Evolutionary conservation across 2,888 invertebrate species (phyloP).

Genomic region (Tortricodes alternella): DNA sequence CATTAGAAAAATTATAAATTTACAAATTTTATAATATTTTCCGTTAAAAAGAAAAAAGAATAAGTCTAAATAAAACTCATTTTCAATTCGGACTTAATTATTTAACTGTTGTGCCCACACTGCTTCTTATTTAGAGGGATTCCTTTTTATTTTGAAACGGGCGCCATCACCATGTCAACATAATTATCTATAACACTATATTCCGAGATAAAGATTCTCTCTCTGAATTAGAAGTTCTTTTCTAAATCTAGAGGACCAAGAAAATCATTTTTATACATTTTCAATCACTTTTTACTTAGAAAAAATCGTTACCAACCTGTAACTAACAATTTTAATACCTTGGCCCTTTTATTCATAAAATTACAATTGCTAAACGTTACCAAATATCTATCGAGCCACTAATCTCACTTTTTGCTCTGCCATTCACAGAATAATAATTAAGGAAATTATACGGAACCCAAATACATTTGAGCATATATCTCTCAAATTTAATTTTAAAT

Average conservation of each 20-base stretch:
- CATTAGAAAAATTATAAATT: constrained; percentile 32
- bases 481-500: constrained; percentile 19
- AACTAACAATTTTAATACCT: constrained; percentile 3
- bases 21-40: constrained; percentile 34
- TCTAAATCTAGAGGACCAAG: constrained; percentile 33
- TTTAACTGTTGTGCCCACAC: no score
- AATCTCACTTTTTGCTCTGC: constrained; percentile 65
- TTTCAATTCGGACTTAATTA: no score
- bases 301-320: background rate
- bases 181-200: constrained; percentile 45
- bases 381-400: constrained; percentile 44
- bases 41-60: background rate
- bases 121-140: no score
- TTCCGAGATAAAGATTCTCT: constrained; percentile 49
- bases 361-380: constrained; percentile 20
- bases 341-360: constrained; percentile 32
- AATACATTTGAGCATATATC: constrained; percentile 51
- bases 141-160: background rate
- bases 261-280: background rate
- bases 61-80: background rate
- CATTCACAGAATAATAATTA: constrained; percentile 44
- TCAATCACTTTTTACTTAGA: background rate
- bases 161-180: constrained; percentile 31
- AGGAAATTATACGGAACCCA: constrained; percentile 1
- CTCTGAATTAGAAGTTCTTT: constrained; percentile 42